Evolutionary conservation across 2,113 vertebrate genomes (phyloP).

Genomic region (Glaucomys volans): DNA sequence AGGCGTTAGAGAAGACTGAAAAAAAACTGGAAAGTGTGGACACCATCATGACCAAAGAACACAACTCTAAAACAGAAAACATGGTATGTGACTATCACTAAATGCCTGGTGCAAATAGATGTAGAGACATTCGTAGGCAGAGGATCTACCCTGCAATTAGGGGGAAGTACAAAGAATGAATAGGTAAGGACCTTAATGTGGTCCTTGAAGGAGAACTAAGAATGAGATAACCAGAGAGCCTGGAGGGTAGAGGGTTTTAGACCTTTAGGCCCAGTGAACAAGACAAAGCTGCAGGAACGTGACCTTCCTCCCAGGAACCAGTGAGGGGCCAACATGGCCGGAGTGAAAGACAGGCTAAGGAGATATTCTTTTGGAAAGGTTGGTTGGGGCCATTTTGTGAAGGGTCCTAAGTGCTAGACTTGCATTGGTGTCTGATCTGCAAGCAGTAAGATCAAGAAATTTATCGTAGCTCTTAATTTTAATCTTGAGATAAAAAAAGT

Average conservation of each 20-base stretch:
- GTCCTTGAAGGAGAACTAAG: not conserved
- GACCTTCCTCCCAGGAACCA: not conserved
- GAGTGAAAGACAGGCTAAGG: not conserved
- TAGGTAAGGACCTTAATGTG: not conserved
- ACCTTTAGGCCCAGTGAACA: too few species aligned
- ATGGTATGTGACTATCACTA: not conserved
- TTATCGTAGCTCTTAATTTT: not conserved
- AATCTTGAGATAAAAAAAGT: conserved; percentile 25
- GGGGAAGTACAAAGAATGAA: not conserved
- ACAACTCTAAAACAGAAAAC: conserved; percentile 24
- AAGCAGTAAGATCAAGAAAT: not conserved
- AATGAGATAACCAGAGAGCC: not conserved
- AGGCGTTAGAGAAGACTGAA: not conserved
- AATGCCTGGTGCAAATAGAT: not conserved
- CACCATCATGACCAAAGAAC: not conserved
- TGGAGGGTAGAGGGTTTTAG: not conserved
- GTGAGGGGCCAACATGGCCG: not conserved
- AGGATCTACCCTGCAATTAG: not conserved
- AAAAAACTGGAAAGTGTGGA: not conserved
- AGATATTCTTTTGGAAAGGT: not conserved
- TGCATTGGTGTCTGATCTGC: not conserved
- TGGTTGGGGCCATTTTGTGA: not conserved
- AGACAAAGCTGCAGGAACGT: not conserved
- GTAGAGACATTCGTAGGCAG: not conserved
- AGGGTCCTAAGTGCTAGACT: not conserved